Percentiles rank a stretch among this genome's conserved stretches.
These are phyloP conservation scores for Drosophila subobscura DNA, from an alignment of 1,140 invertebrate species.

Conservation along the genomic window DNA sequence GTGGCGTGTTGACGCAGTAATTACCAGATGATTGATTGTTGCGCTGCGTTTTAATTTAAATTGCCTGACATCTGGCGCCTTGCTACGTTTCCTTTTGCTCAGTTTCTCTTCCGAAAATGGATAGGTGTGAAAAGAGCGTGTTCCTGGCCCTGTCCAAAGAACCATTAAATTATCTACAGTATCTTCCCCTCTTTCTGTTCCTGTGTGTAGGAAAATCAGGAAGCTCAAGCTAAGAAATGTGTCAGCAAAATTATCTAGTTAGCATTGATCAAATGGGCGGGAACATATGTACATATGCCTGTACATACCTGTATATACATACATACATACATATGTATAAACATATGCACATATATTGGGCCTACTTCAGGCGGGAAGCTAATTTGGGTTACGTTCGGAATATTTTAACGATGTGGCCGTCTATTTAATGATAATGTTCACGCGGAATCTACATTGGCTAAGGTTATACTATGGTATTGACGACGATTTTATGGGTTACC, in stretches of 20 bases:
- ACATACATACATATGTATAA: not conserved
- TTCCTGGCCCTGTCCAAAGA: constrained; percentile 62
- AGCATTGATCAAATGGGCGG: constrained; percentile 54
- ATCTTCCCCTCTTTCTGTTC: constrained; percentile 13
- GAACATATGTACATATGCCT: constrained; percentile 3
- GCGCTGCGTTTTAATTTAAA: constrained; percentile 82
- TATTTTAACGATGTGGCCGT: constrained; percentile 45
- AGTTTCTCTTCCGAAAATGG: constrained; percentile 62
- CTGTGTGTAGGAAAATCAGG: constrained; percentile 54
- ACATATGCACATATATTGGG: constrained; percentile 23
- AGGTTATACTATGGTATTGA: constrained; percentile 35
- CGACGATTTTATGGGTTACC: constrained; percentile 30
- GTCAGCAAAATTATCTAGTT: constrained; percentile 71
- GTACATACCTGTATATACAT: constrained; percentile 22
- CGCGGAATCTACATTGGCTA: constrained; percentile 25
- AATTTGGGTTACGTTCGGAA: constrained; percentile 51
- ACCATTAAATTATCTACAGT: constrained; percentile 78
- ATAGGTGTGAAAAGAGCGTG: constrained; percentile 78
- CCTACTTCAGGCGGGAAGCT: constrained; percentile 38
- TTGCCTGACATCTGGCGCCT: constrained; percentile 79
- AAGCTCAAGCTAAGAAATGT: constrained; percentile 81
- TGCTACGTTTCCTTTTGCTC: constrained; percentile 29
- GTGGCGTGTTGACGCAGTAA: constrained; percentile 80
- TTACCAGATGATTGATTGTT: constrained; percentile 82
- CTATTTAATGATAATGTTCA: constrained; percentile 46